A percentile compares a stretch with the other conserved stretches of the same genome.
phyloP scores from a whole-genome alignment of 1,140 invertebrate genomes.

The Vanessa tameamea region DNA sequence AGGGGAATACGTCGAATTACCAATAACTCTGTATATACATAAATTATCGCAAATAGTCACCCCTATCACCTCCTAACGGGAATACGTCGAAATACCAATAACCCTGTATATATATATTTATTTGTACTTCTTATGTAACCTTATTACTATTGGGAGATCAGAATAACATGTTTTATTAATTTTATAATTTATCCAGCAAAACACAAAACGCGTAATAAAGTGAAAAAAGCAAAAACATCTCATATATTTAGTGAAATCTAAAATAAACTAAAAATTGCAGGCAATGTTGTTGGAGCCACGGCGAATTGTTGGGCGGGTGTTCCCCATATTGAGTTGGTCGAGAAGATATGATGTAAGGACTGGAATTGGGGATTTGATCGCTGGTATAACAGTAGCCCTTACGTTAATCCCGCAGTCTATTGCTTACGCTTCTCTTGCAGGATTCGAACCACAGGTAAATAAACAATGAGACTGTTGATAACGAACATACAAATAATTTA shows the following conservation, averaged over 20 bases:
- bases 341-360: constrained; percentile 82
- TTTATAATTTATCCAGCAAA: too few relatives aligned
- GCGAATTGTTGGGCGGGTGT: constrained; percentile 50
- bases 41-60: too few relatives aligned
- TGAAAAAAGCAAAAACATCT: background rate
- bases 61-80: too few relatives aligned
- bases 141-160: too few relatives aligned
- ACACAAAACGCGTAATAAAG: too few relatives aligned
- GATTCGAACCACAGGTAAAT: constrained; percentile 85
- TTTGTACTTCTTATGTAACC: too few relatives aligned
- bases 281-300: constrained; percentile 50
- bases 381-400: constrained; percentile 91
- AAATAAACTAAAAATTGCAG: constrained; percentile 15
- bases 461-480: background rate
- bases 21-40: too few relatives aligned
- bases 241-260: background rate
- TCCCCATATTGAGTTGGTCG: constrained; percentile 72
- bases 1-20: too few relatives aligned
- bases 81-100: too few relatives aligned
- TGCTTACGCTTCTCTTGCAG: constrained; percentile 88
- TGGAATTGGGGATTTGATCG: constrained; percentile 87
- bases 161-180: too few relatives aligned
- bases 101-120: too few relatives aligned
- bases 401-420: constrained; percentile 90
- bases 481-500: too few relatives aligned